These are phyloP conservation scores for Thunnus thynnus DNA, from an alignment of 2,113 vertebrate species.

Conservation along the genomic window DNA sequence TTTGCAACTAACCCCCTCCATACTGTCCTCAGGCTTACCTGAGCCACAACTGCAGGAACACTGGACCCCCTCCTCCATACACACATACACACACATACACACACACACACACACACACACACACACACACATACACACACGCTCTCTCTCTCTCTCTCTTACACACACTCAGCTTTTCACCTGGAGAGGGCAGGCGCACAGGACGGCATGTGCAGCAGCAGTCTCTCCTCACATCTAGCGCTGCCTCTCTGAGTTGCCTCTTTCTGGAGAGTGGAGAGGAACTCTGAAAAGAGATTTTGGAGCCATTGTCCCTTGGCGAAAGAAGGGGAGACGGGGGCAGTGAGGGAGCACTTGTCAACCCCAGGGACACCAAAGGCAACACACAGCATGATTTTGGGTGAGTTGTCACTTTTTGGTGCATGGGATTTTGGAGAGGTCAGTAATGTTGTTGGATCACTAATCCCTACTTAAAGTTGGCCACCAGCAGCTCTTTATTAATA, in stretches of 20 bases:
- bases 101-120: neutral
- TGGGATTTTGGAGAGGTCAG: slow-evolving; percentile 65
- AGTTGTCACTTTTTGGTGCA: slow-evolving; percentile 71
- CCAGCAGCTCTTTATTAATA: slow-evolving; percentile 56
- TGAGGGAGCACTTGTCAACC: slow-evolving; percentile 61
- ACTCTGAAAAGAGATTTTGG: slow-evolving; percentile 75
- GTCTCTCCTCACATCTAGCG: slow-evolving; percentile 71
- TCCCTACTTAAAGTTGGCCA: slow-evolving; percentile 68
- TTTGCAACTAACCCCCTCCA: slow-evolving; percentile 59
- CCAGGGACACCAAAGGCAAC: slow-evolving; percentile 72
- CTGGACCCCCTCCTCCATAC: slow-evolving; percentile 62
- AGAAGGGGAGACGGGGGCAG: slow-evolving; percentile 61
- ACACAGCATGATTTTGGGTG: slow-evolving; percentile 86
- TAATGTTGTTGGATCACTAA: slow-evolving; percentile 62
- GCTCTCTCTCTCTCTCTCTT: slow-evolving; percentile 25
- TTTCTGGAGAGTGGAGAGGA: slow-evolving; percentile 71
- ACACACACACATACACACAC: slow-evolving; percentile 21
- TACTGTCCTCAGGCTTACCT: slow-evolving; percentile 84
- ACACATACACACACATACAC: slow-evolving; percentile 17
- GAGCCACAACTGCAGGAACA: slow-evolving; percentile 82
- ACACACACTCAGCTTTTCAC: slow-evolving; percentile 74
- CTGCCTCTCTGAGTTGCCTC: slow-evolving; percentile 81
- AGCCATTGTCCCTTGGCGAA: slow-evolving; percentile 72
- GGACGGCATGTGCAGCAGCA: slow-evolving; percentile 78
- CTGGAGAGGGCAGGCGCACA: slow-evolving; percentile 81